Evolutionary conservation across 2,113 vertebrate genomes (phyloP), one percentile per base, ranked within the genome.

Genomic region (Atlantisia rogersi): DNA sequence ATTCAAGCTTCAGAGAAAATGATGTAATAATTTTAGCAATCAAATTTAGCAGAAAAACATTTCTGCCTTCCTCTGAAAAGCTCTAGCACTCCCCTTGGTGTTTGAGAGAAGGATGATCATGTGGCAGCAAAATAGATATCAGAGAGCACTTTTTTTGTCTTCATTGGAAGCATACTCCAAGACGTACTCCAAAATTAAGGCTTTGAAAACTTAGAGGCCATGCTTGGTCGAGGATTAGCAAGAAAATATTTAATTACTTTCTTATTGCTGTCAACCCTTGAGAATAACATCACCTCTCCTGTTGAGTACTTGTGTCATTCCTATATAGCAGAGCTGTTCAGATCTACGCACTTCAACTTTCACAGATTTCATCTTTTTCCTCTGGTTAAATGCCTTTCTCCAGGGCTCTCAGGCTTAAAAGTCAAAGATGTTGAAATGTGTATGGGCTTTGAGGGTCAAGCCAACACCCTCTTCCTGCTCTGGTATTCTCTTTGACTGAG

Each of bases 61-160:
- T 91, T 84, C 12, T 0, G 10, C 32, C 18, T 75, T 90, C 15
- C 37, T 88, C 39, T 78, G 22, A 37, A 96, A 88, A 93, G 88
- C 90, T 96, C 94, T 93, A 93, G 85, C 71, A 96, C 93, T 93
- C 88, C 93, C 82, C 90, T 97, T 84, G 86, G 64, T 93, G 88
- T 94, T 11, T 82, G 68, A 93, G 39, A 94, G 60, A 42, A 91
- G 88, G 16, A 90, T n/a, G 56, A 26, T 70, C 78, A 74, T 32
- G 42, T 40, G 11, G 60, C 52, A 88, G 68, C 8, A 74, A 87
- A 89, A 50, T 5, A 74, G 10, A 22, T 35, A 42, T 42, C 35
- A 56, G 26, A 65, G 14, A 87, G 4, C 4, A 28, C 4, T 50
- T 55, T 59, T 96, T 80, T 18, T 81, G 9, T 67, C 75, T 50